Evolutionary conservation across 2,797 vertebrate genomes (phyloP).

Genomic region (Sebastolobus alascanus): DNA sequence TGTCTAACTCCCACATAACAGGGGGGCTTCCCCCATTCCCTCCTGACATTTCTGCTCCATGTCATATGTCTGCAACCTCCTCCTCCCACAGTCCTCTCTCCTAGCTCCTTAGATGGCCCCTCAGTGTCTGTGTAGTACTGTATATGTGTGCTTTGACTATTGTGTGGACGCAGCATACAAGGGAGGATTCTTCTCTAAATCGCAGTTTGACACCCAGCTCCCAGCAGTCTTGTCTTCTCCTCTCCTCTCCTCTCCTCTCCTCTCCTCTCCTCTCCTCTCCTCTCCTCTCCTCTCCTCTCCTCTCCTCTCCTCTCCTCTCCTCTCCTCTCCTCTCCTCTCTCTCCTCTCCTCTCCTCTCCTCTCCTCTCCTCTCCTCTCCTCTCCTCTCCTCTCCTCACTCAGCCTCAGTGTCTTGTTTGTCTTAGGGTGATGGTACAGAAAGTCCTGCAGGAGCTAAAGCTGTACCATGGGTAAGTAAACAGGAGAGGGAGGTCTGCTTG

Average conservation of each 20-base stretch:
- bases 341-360: constrained; percentile 17
- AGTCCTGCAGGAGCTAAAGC: constrained; percentile 94
- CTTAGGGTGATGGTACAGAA: constrained; percentile 95
- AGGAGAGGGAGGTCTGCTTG: constrained; percentile 73
- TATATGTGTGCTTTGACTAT: constrained; percentile 29
- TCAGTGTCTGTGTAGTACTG: constrained; percentile 28
- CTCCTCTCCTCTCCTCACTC: constrained; percentile 52
- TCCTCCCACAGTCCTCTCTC: constrained; percentile 68
- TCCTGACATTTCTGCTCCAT: constrained; percentile 78
- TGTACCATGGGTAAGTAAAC: constrained; percentile 95
- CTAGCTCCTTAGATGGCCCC: constrained; percentile 79
- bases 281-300: constrained; percentile 27
- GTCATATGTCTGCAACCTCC: constrained; percentile 73
- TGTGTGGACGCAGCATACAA: constrained; percentile 57
- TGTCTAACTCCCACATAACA: constrained; percentile 52
- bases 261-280: constrained; percentile 22
- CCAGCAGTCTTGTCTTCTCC: constrained; percentile 26
- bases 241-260: constrained; percentile 4
- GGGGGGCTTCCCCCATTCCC: constrained; percentile 70
- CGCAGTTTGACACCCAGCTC: constrained; percentile 61
- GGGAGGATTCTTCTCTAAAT: constrained; percentile 66
- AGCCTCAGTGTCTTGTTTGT: constrained; percentile 83
- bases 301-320: constrained; percentile 14
- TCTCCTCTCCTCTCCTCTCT: constrained; percentile 24
- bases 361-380: constrained; percentile 29